Base-by-base conservation (phyloP, 2,113 vertebrate species). In the Oryzias woworae region DNA sequence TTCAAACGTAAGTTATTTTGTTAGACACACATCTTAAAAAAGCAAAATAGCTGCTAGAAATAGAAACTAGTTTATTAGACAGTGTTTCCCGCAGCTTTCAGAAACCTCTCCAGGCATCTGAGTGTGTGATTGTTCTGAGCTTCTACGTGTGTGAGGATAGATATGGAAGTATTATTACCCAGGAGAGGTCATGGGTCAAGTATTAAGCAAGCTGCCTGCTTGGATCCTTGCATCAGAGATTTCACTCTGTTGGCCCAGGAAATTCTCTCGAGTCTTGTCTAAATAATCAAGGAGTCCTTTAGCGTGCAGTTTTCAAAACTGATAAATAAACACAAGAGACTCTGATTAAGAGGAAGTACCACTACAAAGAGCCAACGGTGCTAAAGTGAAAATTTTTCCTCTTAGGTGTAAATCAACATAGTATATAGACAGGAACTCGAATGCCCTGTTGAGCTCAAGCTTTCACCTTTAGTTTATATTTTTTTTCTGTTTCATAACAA, bases 301-400 rank as follows among this genome's bases (percentile, higher is more conserved):
- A 81, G 89, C 80, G 78, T 89, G 86, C 83, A 89, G 80, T 87
- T 89, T 88, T 87, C 76, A 82, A 79, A 88, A 87, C 85, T 78
- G 90, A 92, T 91, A 92, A 92, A 92, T 90, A 91, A 92, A 90
- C 90, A 90, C 87, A 67, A 63, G 89, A 86, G 88, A 81, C 75
- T 28, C 58, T 79, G 82, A 88, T 87, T 84, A 83, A 81, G 85
- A 75, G 72, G 64, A 78, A 73, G 82, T 73, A 75, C 73, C 26
- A 74, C 49, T 68, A 71, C 69, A 58, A 77, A 71, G 71, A 78
- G 73, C 71, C 82, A 85, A 70, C 67, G 10, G 80, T 42, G 72
- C 63, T 80, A 84, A 83, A 86, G 77, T 79, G 63, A 83, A 88
- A 69, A 85, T 71, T 86, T 87, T 74, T 62, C 65, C 65, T 79